Conservation (phyloP, 1,140 invertebrate species). For the Drosophila lowei region DNA sequence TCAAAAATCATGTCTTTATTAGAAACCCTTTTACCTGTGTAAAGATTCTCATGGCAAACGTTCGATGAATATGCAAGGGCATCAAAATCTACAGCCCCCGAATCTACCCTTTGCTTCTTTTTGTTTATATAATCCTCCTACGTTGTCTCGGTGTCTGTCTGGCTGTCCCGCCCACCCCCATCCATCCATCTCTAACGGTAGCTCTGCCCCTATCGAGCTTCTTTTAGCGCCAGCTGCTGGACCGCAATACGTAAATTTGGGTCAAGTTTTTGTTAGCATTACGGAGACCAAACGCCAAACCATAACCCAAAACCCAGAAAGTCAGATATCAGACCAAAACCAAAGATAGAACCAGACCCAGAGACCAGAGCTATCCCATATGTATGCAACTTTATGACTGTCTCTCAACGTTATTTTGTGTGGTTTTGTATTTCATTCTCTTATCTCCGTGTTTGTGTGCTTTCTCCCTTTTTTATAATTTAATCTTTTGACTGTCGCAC, state of each 20-base stretch:
- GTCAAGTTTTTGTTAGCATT: constrained; percentile 72
- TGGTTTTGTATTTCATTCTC: neutral
- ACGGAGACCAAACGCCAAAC: constrained; percentile 25
- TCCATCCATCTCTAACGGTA: constrained; percentile 10
- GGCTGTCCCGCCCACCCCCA: constrained; percentile 17
- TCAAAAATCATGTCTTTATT: too few species aligned
- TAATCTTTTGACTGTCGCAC: constrained; percentile 54
- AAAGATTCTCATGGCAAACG: neutral
- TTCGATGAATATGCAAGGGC: too few species aligned
- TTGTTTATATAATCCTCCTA: constrained; percentile 81
- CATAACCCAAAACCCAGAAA: neutral
- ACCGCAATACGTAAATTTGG: constrained; percentile 76
- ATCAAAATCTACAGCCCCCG: too few species aligned
- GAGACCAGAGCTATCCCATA: constrained; percentile 12
- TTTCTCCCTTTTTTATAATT: constrained; percentile 27
- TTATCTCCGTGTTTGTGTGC: constrained; percentile 4
- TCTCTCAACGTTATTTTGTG: constrained; percentile 12
- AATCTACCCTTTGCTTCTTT: constrained; percentile 30
- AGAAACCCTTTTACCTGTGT: too few species aligned
- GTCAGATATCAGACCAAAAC: constrained; percentile 12
- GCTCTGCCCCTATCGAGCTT: neutral
- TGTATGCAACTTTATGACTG: constrained; percentile 19
- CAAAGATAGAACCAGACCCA: neutral
- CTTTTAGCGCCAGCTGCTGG: constrained; percentile 56
- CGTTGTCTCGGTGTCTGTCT: constrained; percentile 57